Conservation (phyloP, 2,797 vertebrate species). For the Eidolon dupreanum region DNA sequence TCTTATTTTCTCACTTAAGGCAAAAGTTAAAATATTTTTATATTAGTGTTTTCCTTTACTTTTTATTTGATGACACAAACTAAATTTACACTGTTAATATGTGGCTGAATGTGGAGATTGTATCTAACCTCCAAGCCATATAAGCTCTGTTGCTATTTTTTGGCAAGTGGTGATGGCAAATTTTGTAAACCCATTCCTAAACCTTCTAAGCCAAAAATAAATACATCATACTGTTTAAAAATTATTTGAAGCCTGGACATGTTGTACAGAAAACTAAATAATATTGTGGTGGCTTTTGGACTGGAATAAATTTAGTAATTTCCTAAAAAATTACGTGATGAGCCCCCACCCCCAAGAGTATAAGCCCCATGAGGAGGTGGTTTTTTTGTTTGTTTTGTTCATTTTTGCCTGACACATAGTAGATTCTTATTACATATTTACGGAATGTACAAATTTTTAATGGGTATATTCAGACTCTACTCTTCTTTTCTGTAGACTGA, state of each 20-base stretch:
- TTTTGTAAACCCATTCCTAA: constrained; percentile 26
- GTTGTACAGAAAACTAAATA: not conserved
- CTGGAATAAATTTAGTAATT: constrained; percentile 21
- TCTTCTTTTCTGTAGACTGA: not conserved
- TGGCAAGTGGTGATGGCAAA: not conserved
- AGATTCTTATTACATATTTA: constrained; percentile 32
- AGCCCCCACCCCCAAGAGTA: not conserved
- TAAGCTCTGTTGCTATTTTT: constrained; percentile 46
- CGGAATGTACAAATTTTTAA: constrained; percentile 25
- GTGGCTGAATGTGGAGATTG: not conserved
- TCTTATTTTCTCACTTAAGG: not conserved
- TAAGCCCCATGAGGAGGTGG: not conserved
- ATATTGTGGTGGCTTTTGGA: not conserved
- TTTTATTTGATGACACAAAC: constrained; percentile 25
- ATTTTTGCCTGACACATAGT: not conserved
- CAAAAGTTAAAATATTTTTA: constrained; percentile 35
- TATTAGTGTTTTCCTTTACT: not conserved
- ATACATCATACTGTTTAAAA: constrained; percentile 54
- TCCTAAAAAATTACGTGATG: constrained; percentile 15
- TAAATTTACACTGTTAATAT: constrained; percentile 38
- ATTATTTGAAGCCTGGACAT: not conserved
- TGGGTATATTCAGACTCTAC: not conserved
- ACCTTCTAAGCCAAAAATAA: constrained; percentile 26
- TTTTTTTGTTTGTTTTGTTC: constrained; percentile 33
- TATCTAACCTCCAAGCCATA: constrained; percentile 3